Percentiles rank a stretch among this genome's conserved stretches.
Conservation (phyloP, 1,140 invertebrate genomes). For the Popillia japonica region DNA sequence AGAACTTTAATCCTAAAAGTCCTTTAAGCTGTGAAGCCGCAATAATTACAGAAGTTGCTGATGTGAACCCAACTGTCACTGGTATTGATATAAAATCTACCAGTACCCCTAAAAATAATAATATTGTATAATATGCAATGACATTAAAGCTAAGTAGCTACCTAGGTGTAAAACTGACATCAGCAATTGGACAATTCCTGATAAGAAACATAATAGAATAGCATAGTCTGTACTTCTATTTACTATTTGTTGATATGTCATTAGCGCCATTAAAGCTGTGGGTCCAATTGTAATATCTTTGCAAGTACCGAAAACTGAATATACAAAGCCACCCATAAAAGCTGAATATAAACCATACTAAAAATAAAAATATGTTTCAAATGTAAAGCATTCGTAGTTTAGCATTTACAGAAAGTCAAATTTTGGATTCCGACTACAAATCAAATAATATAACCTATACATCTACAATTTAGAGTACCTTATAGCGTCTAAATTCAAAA, state of each 20-base stretch:
- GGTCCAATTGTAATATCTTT: constrained; percentile 92
- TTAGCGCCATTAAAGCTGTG: constrained; percentile 82
- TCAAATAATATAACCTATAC: too few relatives aligned
- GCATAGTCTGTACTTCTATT: constrained; percentile 79
- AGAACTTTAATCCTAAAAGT: constrained; percentile 79
- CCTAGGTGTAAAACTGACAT: constrained; percentile 86
- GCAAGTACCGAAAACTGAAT: constrained; percentile 87
- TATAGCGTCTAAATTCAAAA: too few relatives aligned
- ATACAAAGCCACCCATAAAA: constrained; percentile 93
- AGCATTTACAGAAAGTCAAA: too few relatives aligned
- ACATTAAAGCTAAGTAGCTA: constrained; percentile 51
- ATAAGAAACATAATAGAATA: constrained; percentile 83
- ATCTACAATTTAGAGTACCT: too few relatives aligned
- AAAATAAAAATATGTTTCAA: constrained; percentile 55
- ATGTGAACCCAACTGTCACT: constrained; percentile 93
- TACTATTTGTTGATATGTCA: constrained; percentile 79
- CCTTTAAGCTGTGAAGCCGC: constrained; percentile 87
- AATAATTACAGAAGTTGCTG: constrained; percentile 92
- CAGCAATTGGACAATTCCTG: constrained; percentile 81
- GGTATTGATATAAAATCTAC: constrained; percentile 95
- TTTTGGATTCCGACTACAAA: too few relatives aligned
- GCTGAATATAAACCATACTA: constrained; percentile 92
- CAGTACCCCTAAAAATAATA: constrained; percentile 77
- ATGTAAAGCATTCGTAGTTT: too few relatives aligned
- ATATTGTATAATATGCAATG: background rate